Evolutionary conservation across 2,888 invertebrate species (phyloP).

Genomic region (Drosophila recens): DNA sequence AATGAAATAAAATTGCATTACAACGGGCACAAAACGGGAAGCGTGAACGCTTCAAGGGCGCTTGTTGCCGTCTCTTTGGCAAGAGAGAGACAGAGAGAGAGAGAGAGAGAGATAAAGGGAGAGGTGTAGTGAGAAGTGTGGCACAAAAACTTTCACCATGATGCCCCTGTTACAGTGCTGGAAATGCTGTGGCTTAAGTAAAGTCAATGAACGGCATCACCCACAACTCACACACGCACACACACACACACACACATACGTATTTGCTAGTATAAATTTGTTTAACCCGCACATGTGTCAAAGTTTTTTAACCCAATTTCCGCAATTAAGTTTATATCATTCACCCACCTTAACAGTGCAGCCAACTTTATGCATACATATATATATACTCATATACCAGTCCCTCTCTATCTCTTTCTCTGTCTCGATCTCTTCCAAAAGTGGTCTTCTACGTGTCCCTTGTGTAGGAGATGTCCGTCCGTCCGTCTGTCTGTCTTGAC

Average conservation of each 20-base stretch:
- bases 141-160: constrained; percentile 67
- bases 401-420: not conserved
- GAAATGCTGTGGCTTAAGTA: constrained; percentile 63
- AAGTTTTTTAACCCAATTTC: constrained; percentile 80
- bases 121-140: constrained; percentile 50
- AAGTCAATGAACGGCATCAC: constrained; percentile 73
- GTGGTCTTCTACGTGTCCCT: not conserved
- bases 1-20: constrained; percentile 81
- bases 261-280: constrained; percentile 63
- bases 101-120: not conserved
- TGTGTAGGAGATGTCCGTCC: not conserved
- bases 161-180: constrained; percentile 55
- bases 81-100: not conserved
- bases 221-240: constrained; percentile 36
- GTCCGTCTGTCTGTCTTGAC: not conserved
- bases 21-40: constrained; percentile 66
- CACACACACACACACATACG: not conserved
- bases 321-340: constrained; percentile 82
- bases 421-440: not conserved
- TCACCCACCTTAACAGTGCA: constrained; percentile 58
- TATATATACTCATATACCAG: constrained; percentile 36
- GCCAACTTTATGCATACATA: constrained; percentile 41
- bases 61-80: constrained; percentile 25
- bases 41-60: constrained; percentile 55
- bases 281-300: constrained; percentile 80